A percentile compares a stretch with the other conserved stretches of the same genome.
These are phyloP conservation scores for Notothenia rossii DNA, from an alignment of 2,113 vertebrate genomes.

Conservation along the genomic window DNA sequence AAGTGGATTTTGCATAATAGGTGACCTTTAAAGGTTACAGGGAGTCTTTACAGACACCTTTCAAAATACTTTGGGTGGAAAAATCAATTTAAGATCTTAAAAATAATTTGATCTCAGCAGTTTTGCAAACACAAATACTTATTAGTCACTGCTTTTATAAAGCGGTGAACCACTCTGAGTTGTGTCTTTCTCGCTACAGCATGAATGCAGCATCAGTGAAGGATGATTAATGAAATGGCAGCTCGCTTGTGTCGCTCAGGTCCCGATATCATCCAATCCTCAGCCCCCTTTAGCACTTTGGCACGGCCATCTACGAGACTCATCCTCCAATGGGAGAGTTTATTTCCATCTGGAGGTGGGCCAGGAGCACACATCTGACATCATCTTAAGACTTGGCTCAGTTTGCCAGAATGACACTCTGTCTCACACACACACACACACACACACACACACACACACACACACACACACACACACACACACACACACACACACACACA, in stretches of 20 bases:
- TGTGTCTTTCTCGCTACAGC: background rate
- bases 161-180: slow-evolving; percentile 3
- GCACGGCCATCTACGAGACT: background rate
- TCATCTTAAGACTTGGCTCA: slow-evolving; percentile 63
- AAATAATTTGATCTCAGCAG: background rate
- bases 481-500: slow-evolving; percentile 25
- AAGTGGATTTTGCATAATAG: too few relatives aligned
- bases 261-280: slow-evolving; percentile 25
- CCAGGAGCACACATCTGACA: slow-evolving; percentile 62
- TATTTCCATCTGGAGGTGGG: slow-evolving; percentile 59
- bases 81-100: background rate
- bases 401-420: slow-evolving; percentile 22
- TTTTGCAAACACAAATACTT: background rate
- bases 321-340: slow-evolving; percentile 54
- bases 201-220: slow-evolving; percentile 18
- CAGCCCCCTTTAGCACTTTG: slow-evolving; percentile 23
- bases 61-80: background rate
- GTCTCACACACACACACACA: background rate
- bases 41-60: background rate
- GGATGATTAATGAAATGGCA: slow-evolving; percentile 60
- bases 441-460: slow-evolving; percentile 10
- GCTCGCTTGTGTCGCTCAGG: slow-evolving; percentile 42
- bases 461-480: slow-evolving; percentile 19
- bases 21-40: too few relatives aligned
- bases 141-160: slow-evolving; percentile 11